phyloP scores from a whole-genome alignment of 2,888 invertebrate species.

The Melieria crassipennis region DNA sequence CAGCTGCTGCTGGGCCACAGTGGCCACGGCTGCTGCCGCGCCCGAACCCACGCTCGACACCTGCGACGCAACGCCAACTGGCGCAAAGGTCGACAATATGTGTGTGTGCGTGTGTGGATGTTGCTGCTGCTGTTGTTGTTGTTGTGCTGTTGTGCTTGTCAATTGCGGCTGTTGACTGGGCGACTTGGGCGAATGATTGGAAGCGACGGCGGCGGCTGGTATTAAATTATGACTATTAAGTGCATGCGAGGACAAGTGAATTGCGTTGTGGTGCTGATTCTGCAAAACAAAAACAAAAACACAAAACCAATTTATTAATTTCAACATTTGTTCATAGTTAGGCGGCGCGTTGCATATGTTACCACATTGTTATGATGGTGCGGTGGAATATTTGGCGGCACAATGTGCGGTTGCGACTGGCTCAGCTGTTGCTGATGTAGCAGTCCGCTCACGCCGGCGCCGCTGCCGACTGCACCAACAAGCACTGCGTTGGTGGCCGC shows the following conservation, averaged over 20 bases:
- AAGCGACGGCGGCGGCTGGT: slow-evolving; percentile 51
- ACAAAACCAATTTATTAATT: slow-evolving; percentile 3
- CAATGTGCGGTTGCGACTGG: slow-evolving; percentile 65
- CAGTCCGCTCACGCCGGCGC: slow-evolving; percentile 34
- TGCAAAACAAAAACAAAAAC: slow-evolving; percentile 44
- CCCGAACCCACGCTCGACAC: slow-evolving; percentile 30
- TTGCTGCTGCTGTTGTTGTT: slow-evolving; percentile 48
- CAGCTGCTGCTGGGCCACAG: slow-evolving; percentile 57
- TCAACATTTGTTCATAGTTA: background rate
- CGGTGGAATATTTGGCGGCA: slow-evolving; percentile 64
- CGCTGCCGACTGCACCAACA: slow-evolving; percentile 32
- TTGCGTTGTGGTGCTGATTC: slow-evolving; percentile 57
- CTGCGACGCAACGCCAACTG: slow-evolving; percentile 42
- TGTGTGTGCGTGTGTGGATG: slow-evolving; percentile 40
- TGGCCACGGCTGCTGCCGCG: slow-evolving; percentile 49
- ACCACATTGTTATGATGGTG: slow-evolving; percentile 62
- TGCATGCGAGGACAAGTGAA: slow-evolving; percentile 66
- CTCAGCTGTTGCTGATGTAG: slow-evolving; percentile 59
- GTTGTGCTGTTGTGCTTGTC: slow-evolving; percentile 48
- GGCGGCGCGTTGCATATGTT: slow-evolving; percentile 23
- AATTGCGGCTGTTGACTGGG: slow-evolving; percentile 62
- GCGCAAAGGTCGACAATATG: slow-evolving; percentile 56
- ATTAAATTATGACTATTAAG: slow-evolving; percentile 66
- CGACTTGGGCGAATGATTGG: slow-evolving; percentile 65
- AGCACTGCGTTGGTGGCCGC: slow-evolving; percentile 40